Base-by-base conservation (phyloP, 2,888 invertebrate species). In the Resseliella maxima region DNA sequence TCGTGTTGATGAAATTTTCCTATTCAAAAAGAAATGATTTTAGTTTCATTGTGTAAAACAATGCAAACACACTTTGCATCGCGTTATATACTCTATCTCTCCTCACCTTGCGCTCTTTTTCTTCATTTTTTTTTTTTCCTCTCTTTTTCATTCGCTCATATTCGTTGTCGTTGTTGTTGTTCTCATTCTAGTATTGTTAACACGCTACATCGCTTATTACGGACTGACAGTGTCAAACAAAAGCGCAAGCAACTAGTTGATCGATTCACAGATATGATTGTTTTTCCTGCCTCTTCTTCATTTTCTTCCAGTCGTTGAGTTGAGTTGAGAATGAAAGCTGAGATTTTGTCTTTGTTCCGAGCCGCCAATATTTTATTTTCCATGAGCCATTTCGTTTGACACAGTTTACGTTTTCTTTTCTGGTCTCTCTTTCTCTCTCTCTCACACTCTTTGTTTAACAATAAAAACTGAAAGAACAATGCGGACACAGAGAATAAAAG, bases 251-350 rank as follows among this genome's bases (percentile, higher is more conserved):
- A 83, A 83, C 83, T 83, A 83, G 83, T 83, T 83, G 83, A 83
- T 83, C 83, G 83, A 83, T 83, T n/a, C 83, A 83, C 38, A 83
- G 83, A 83, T 83, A 83, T 83, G 83, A 83, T 83, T 83, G 83
- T 83, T 83, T 83, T 38, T 83, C 38, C n/a, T n/a, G 35, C 15
- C 38, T 83, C 38, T 21, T 83, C 36, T 36, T 83, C 83, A 38
- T 83, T 12, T 83, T 36, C 83, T 83, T 6, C 38, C 21, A 2
- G 6, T 83, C 24, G 10, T 38, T 24, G 24, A 38, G 36, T 36
- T 12, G 21, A 54, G n/a, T 15, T 12, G 38, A 38, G 38, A 38
- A 38, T 18, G 83, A 83, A 83, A 83, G 83, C 38, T 83, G 83
- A 38, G 3, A 12, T 83, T 72, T 2, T 72, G 12, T 83, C 83